Conservation (phyloP, 2,113 vertebrate genomes). For the Pangasianodon gigas region DNA sequence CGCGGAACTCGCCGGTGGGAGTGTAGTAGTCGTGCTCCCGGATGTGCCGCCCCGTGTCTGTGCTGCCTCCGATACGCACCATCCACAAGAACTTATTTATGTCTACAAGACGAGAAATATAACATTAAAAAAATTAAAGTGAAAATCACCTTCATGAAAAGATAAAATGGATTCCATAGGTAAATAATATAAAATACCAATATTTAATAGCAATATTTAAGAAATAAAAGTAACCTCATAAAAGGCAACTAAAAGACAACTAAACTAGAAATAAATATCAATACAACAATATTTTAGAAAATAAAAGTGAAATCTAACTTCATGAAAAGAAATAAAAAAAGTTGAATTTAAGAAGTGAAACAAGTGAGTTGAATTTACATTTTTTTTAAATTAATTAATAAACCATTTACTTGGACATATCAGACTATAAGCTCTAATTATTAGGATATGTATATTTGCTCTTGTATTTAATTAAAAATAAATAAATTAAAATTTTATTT, state of each 20-base stretch:
- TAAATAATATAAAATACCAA: too few relatives aligned
- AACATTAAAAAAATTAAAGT: background rate
- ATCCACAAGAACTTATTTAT: conserved; percentile 99
- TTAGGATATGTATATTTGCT: background rate
- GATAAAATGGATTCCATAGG: too few relatives aligned
- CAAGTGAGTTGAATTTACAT: background rate
- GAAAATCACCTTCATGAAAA: background rate
- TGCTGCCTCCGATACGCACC: conserved; percentile 98
- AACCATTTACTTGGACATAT: background rate
- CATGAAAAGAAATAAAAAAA: too few relatives aligned
- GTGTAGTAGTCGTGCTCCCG: conserved; percentile 99
- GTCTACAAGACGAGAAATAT: conserved; percentile 67
- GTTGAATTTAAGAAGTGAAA: too few relatives aligned
- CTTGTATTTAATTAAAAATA: background rate
- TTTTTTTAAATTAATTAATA: too few relatives aligned
- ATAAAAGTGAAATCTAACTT: background rate
- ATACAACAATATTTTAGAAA: background rate
- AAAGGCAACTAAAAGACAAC: background rate
- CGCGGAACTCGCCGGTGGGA: conserved; percentile 93
- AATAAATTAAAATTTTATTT: too few relatives aligned
- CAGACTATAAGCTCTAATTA: background rate
- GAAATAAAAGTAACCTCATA: background rate
- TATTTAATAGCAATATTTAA: background rate
- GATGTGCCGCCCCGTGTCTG: conserved; percentile 94
- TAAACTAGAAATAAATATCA: background rate